Percentiles rank a stretch among this genome's conserved stretches.
phyloP scores from a whole-genome alignment of 2,113 vertebrate species.

The Eolophus roseicapilla region DNA sequence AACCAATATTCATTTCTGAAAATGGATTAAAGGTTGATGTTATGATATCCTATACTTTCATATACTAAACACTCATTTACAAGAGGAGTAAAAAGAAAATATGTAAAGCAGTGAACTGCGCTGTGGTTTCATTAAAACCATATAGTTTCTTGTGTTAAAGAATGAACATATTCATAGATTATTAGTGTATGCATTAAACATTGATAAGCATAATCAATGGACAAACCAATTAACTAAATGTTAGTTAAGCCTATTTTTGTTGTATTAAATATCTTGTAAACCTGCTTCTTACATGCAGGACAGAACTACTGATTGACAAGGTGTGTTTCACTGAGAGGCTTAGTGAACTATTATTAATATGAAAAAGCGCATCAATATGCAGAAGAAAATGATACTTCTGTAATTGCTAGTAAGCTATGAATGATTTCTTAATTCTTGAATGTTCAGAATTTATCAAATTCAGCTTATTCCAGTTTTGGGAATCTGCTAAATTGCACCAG shows the following conservation, averaged over 20 bases:
- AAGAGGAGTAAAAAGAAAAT: not conserved
- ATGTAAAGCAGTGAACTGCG: not conserved
- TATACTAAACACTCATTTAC: conserved; percentile 7
- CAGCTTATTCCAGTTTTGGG: not conserved
- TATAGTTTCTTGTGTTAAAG: not conserved
- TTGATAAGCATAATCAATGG: not conserved
- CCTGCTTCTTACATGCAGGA: not conserved
- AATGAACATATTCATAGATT: not conserved
- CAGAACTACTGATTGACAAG: not conserved
- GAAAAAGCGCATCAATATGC: not conserved
- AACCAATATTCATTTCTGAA: conserved; percentile 46
- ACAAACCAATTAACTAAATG: not conserved
- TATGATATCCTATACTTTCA: not conserved
- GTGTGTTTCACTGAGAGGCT: not conserved
- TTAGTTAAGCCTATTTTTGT: not conserved
- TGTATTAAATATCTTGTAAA: not conserved
- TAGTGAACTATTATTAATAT: not conserved
- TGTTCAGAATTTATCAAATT: not conserved
- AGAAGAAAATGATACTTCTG: not conserved
- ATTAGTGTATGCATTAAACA: not conserved
- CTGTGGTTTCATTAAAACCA: conserved; percentile 1
- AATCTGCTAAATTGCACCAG: not conserved
- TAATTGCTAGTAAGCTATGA: not conserved
- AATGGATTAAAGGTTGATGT: conserved; percentile 22
- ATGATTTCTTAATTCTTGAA: not conserved